These are phyloP conservation scores for Rhodinocichla rosea DNA, from an alignment of 2,113 vertebrate genomes.

Conservation along the genomic window DNA sequence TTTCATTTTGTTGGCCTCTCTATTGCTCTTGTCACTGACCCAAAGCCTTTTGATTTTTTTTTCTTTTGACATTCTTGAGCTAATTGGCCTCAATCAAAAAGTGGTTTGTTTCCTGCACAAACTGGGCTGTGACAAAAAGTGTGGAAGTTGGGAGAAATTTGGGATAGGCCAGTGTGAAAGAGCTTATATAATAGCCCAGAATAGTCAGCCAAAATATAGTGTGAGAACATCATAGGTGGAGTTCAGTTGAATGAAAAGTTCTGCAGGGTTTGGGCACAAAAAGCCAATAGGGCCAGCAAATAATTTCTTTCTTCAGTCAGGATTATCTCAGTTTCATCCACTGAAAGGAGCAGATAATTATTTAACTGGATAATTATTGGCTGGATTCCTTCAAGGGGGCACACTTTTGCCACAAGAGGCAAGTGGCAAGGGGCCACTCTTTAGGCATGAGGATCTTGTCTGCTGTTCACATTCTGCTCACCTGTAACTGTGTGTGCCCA, in stretches of 20 bases:
- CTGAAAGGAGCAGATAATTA: neutral
- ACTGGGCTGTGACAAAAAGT: conserved; percentile 51
- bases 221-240: neutral
- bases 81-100: conserved; percentile 67
- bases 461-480: neutral
- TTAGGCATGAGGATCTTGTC: neutral
- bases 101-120: conserved; percentile 66
- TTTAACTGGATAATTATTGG: neutral
- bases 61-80: conserved; percentile 39
- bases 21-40: conserved; percentile 51
- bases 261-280: neutral
- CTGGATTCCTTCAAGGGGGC: neutral
- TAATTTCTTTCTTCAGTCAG: neutral
- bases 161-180: conserved; percentile 36
- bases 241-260: neutral
- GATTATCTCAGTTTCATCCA: neutral
- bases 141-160: conserved; percentile 35
- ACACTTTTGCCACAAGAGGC: neutral
- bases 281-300: neutral
- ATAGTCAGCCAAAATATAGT: conserved; percentile 30
- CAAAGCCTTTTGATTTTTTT: conserved; percentile 44
- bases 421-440: neutral
- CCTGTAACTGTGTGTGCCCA: neutral
- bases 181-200: conserved; percentile 36
- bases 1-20: conserved; percentile 45